Evolutionary conservation across 1,140 invertebrate genomes (phyloP), one percentile per base, ranked within the genome.

Genomic region (Berghia stephanieae): DNA sequence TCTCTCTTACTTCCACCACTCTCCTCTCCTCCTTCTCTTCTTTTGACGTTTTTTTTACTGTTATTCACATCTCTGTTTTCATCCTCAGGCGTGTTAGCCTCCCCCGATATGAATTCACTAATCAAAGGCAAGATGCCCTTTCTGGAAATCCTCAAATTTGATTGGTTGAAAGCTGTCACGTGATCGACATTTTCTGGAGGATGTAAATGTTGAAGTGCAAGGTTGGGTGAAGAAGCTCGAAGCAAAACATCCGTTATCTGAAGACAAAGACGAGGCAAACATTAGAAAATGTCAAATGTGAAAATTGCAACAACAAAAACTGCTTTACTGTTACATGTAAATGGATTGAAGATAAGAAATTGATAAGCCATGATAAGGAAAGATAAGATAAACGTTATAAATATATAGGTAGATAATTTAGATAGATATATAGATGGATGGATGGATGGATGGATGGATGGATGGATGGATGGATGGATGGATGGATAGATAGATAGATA

Each of bases 111-210:
- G 80, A 83, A 84, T 21, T 70, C 72, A 60, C 81, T 81, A 31
- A 89, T 73, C 10, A 89, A 70, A n/a, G 88, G 88, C 18, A 88
- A 49, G 38, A 90, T 82, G 76, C 83, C 77, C 78, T 89, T 89
- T 21, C 88, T 78, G 0, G 84, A 86, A 0, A 85, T 86, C 38
- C 72, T 78, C 10, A 86, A 78, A 73, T 89, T 89, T 6, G 79
- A 80, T 76, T 89, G 88, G 18, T 74, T 70, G 78, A 86, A 87
- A 52, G 79, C 67, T 1, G 42, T 43, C 21, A 76, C 24, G 31
- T 76, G 27, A 2, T 46, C 63, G 1, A 68, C 3, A 27, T 68
- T 2, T 27, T 31, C 13, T 27, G 2, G 27, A 13, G 31, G 42
- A 63, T 60, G 67, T 43, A 76, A 27, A 16, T 2, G 60, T 34